Evolutionary conservation across 2,113 vertebrate genomes (phyloP).

Genomic region (Motacilla tschutschensis): DNA sequence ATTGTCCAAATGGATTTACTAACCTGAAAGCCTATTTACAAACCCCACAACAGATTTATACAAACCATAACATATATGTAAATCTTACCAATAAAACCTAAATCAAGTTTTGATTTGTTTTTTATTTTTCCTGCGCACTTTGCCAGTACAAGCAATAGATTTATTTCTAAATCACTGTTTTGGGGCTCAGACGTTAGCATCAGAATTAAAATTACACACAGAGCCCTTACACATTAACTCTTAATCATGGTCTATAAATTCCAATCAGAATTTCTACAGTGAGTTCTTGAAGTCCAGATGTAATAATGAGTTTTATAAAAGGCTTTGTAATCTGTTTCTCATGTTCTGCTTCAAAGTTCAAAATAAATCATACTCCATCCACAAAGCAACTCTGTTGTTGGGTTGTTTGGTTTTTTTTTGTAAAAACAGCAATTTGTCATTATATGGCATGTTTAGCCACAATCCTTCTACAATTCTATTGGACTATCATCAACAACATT

Average conservation of each 20-base stretch:
- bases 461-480: not conserved
- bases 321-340: constrained; percentile 3
- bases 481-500: not conserved
- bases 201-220: constrained; percentile 13
- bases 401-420: not conserved
- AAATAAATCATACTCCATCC: not conserved
- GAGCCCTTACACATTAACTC: not conserved
- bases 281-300: constrained; percentile 34
- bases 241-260: constrained; percentile 25
- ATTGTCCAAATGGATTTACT: constrained; percentile 3
- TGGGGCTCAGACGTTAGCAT: not conserved
- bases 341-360: not conserved
- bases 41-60: constrained; percentile 13
- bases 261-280: not conserved
- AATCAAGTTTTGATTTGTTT: constrained; percentile 30
- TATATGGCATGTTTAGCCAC: not conserved
- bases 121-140: not conserved
- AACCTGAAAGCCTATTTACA: constrained; percentile 1
- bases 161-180: constrained; percentile 11
- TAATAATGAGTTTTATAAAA: constrained; percentile 40
- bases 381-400: not conserved
- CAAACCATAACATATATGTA: not conserved
- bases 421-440: not conserved
- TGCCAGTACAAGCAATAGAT: not conserved
- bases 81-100: not conserved